Base-by-base conservation (phyloP, 2,113 vertebrate genomes). In the Corydoras maculifer region DNA sequence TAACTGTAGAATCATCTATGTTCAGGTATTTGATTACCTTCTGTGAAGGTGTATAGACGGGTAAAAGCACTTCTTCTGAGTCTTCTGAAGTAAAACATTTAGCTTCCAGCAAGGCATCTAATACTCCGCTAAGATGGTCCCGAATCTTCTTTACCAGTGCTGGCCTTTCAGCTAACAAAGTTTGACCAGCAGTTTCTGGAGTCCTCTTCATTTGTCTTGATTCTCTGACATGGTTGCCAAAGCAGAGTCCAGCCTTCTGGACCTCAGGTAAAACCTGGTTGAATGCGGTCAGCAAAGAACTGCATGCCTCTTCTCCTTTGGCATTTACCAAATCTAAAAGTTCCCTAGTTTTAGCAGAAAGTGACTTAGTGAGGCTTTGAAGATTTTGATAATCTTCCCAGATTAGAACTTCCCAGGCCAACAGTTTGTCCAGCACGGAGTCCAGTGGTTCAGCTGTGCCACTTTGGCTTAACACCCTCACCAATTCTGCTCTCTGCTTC, bases 321-420 rank as follows among this genome's bases (percentile, higher is more conserved):
- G 72, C 76, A 72, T 85, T 82, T 8, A 91, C 58, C 1, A 89
- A 70, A 72, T 94, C 92, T 4, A 94, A 84, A 68, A 94, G 79
- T 18, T 84, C 71, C 59, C 93, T 84, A 73, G 84, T 85, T 7
- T 84, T 84, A 48, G 75, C 43, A 10, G 83, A 84, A 13, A 94
- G 82, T 0, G 89, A 54, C 65, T 88, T 87, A 3, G 85, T 82
- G 0, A 75, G 68, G 4, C 86, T 71, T 12, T 79, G 81, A 9
- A 92, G 53, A 55, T 70, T 84, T 62, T 90, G 90, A 29, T 91
- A 91, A 14, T 94, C 92, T 73, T 94, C 92, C 89, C 91, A 91
- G 30, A 77, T 75, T 14, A 94, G 83, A 31, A 84, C 78, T 0
- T 85, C 87, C 70, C 85, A 86, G 50, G 90, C 86, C 25, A 93